Conservation (phyloP, 1,140 invertebrate species). For the Nasonia giraulti region DNA sequence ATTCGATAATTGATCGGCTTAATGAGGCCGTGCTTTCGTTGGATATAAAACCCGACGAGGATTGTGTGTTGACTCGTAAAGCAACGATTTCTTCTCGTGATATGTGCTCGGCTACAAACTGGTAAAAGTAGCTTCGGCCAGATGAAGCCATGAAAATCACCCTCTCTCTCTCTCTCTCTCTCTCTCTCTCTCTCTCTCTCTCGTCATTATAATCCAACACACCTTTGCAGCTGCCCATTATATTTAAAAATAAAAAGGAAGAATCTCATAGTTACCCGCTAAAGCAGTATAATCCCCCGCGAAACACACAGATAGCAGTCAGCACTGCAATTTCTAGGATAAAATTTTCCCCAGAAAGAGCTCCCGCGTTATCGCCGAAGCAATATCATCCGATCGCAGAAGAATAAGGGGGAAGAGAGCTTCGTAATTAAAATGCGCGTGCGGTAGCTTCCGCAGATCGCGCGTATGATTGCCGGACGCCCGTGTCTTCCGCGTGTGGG, state of each 20-base stretch:
- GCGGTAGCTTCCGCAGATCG: conserved; percentile 48
- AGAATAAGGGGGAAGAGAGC: too few species aligned
- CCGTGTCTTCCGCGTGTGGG: conserved; percentile 52
- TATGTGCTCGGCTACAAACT: neutral
- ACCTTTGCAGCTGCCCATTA: neutral
- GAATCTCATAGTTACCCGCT: conserved; percentile 4
- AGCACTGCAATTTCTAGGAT: conserved; percentile 37
- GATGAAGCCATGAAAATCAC: neutral
- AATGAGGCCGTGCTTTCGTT: neutral
- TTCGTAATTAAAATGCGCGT: conserved; percentile 54
- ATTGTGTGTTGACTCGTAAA: neutral
- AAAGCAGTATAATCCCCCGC: conserved; percentile 25
- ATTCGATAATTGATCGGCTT: conserved; percentile 7
- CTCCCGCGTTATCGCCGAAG: neutral
- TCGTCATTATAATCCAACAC: neutral
- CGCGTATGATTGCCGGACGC: conserved; percentile 54
- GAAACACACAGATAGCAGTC: neutral
- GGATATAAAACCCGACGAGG: neutral
- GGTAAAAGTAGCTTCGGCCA: neutral
- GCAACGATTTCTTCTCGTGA: neutral
- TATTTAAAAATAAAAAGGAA: neutral
- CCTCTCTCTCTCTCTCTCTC: too few species aligned
- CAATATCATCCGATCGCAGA: conserved; percentile 22
- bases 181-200: too few species aligned
- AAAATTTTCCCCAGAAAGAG: conserved; percentile 8